These are phyloP conservation scores for Pyrocoelia pectoralis DNA, from an alignment of 2,888 invertebrate species.

Conservation along the genomic window DNA sequence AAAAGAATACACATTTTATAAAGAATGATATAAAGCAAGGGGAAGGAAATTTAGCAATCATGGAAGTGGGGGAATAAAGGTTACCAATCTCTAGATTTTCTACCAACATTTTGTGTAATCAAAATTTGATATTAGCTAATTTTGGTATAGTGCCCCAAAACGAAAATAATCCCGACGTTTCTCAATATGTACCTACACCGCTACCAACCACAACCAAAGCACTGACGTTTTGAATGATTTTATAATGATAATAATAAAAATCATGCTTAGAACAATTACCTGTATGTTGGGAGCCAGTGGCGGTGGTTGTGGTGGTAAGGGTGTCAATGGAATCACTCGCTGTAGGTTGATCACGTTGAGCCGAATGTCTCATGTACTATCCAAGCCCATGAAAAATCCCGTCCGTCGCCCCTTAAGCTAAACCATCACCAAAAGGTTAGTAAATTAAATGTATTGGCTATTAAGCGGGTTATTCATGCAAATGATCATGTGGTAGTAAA, in stretches of 20 bases:
- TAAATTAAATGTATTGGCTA: constrained; percentile 9
- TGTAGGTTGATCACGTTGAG: constrained; percentile 51
- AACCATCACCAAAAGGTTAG: constrained; percentile 42
- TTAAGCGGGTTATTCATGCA: constrained; percentile 5
- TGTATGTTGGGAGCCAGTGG: constrained; percentile 56
- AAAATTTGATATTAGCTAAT: no score
- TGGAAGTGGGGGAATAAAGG: no score
- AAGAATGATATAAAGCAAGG: no score
- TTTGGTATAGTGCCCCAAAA: no score
- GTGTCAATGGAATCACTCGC: constrained; percentile 55
- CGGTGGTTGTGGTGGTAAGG: constrained; percentile 50
- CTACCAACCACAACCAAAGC: not conserved
- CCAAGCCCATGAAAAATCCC: constrained; percentile 48
- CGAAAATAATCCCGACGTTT: no score
- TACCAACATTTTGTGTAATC: no score
- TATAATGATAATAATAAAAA: not conserved
- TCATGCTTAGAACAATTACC: constrained; percentile 43
- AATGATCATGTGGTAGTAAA: not conserved
- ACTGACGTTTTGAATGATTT: not conserved
- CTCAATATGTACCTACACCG: no score
- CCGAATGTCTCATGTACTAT: constrained; percentile 55
- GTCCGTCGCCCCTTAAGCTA: constrained; percentile 51
- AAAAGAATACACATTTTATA: no score
- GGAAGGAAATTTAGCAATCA: no score
- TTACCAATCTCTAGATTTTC: no score